Evolutionary conservation across 2,888 invertebrate genomes (phyloP).

Genomic region (Axea sp.): DNA sequence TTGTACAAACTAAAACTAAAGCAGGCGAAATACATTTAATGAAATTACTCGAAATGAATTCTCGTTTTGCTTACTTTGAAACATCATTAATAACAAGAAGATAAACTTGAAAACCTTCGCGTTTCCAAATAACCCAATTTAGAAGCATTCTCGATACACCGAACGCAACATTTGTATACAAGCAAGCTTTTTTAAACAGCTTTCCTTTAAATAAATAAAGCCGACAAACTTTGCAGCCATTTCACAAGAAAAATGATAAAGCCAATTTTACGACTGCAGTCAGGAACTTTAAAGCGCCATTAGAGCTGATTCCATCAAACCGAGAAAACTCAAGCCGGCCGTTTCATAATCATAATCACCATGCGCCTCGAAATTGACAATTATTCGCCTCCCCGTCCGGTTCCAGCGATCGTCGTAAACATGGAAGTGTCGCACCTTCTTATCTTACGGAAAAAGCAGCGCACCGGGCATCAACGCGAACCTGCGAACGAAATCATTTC

Average conservation of each 20-base stretch:
- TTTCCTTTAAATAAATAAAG: too few species aligned
- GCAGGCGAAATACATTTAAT: too few species aligned
- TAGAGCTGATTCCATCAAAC: conserved; percentile 11
- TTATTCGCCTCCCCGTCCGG: conserved; percentile 14
- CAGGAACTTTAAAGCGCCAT: conserved; percentile 10
- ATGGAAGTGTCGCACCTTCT: conserved; percentile 1
- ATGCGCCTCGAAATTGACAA: conserved; percentile 30
- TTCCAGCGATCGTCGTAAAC: conserved; percentile 46
- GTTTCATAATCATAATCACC: conserved; percentile 17
- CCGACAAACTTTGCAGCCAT: background rate
- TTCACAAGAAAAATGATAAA: background rate
- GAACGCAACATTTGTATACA: too few species aligned
- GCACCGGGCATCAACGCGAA: conserved; percentile 16
- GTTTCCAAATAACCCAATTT: too few species aligned
- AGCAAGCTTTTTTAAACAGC: too few species aligned
- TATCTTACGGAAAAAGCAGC: conserved; percentile 26
- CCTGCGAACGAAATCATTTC: conserved; percentile 9
- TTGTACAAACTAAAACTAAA: too few species aligned
- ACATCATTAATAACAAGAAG: too few species aligned
- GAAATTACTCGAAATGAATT: too few species aligned
- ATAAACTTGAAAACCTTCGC: too few species aligned
- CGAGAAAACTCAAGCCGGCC: conserved; percentile 20
- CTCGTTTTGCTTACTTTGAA: too few species aligned
- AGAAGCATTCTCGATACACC: too few species aligned
- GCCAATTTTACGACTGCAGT: background rate